Evolutionary conservation across 2,888 invertebrate species (phyloP).

Genomic region (Drosophila imparisetae): DNA sequence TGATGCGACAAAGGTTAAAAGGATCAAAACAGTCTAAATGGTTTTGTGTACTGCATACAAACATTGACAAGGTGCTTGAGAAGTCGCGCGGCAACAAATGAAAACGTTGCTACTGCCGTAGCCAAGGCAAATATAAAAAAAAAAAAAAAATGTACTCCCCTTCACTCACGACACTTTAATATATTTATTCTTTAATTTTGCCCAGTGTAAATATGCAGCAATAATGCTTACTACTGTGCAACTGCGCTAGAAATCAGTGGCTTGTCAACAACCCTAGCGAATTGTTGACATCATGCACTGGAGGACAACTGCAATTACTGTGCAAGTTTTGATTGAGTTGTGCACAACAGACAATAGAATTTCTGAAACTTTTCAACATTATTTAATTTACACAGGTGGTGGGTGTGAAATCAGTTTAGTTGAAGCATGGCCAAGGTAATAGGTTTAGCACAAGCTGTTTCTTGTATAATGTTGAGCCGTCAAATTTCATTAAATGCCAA

Average conservation of each 20-base stretch:
- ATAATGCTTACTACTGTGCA: constrained; percentile 21
- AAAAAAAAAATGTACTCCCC: neutral
- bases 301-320: constrained; percentile 15
- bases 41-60: constrained; percentile 47
- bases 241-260: neutral
- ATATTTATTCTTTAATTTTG: neutral
- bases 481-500: neutral
- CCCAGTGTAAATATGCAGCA: constrained; percentile 10
- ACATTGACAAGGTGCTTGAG: constrained; percentile 56
- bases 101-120: constrained; percentile 45
- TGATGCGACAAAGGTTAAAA: constrained; percentile 29
- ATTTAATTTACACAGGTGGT: neutral
- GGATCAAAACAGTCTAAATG: constrained; percentile 40
- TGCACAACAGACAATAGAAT: neutral
- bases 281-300: constrained; percentile 2
- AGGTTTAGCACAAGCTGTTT: neutral
- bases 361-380: too few relatives aligned
- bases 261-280: neutral
- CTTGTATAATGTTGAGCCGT: neutral
- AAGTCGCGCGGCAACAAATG: constrained; percentile 31
- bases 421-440: neutral
- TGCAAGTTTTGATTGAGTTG: constrained; percentile 17
- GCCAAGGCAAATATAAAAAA: constrained; percentile 29
- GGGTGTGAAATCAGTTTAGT: constrained; percentile 1
- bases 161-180: neutral